Percentiles rank a stretch among this genome's conserved stretches.
Evolutionary conservation across 2,113 vertebrate species (phyloP).

Genomic region (Lycaon pictus): DNA sequence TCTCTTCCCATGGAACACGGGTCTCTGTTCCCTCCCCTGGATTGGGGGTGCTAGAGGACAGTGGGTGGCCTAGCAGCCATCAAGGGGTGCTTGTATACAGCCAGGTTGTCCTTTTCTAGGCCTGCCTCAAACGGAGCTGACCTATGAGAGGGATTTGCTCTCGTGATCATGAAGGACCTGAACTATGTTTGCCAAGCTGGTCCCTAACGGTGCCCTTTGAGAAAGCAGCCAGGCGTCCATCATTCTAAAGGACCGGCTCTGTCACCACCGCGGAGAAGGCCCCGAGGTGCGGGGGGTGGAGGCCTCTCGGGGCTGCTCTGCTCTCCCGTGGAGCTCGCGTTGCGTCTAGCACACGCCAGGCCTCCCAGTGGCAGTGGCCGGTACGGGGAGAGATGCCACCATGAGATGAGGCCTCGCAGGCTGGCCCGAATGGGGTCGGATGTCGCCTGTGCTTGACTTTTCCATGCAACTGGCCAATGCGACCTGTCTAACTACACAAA

Average conservation of each 20-base stretch:
- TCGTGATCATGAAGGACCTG: not conserved
- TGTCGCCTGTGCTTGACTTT: conserved; percentile 88
- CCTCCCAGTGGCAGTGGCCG: not conserved
- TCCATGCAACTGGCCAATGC: conserved; percentile 92
- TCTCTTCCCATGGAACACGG: no score
- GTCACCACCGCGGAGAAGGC: not conserved
- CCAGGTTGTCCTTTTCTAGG: no score
- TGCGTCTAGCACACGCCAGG: rapidly evolving
- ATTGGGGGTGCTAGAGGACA: rapidly evolving
- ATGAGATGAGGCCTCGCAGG: conserved; percentile 87
- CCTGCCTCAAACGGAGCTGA: no score
- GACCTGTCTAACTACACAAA: conserved; percentile 94
- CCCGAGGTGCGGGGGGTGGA: rapidly evolving
- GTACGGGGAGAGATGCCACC: conserved; percentile 75
- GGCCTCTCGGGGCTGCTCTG: rapidly evolving
- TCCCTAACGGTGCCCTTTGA: not conserved
- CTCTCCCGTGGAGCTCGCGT: not conserved
- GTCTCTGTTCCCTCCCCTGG: no score
- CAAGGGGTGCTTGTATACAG: no score
- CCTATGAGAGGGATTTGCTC: not conserved
- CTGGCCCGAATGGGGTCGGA: conserved; percentile 88
- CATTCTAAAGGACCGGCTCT: not conserved
- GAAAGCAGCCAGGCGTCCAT: not conserved
- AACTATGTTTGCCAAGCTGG: not conserved
- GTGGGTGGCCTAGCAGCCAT: not conserved